A percentile compares a stretch with the other conserved stretches of the same genome.
Evolutionary conservation across 2,888 invertebrate genomes (phyloP).

Genomic region (Bhutanitis thaidina): DNA sequence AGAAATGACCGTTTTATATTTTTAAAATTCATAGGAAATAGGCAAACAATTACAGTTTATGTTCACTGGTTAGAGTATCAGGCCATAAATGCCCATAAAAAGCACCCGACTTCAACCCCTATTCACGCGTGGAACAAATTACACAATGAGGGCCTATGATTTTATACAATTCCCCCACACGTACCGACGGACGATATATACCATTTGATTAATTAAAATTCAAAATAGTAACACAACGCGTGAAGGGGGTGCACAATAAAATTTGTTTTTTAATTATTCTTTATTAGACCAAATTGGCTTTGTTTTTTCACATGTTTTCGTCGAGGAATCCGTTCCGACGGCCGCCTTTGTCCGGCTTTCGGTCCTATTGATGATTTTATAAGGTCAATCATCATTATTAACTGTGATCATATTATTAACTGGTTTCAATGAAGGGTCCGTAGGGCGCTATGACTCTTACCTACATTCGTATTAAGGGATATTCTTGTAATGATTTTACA

Average conservation of each 20-base stretch:
- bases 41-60: conserved; percentile 34
- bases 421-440: conserved; percentile 54
- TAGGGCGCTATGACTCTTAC: conserved; percentile 29
- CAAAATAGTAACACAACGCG: conserved; percentile 49
- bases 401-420: conserved; percentile 71
- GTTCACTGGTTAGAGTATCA: conserved; percentile 24
- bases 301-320: conserved; percentile 58
- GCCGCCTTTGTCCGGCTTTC: conserved; percentile 58
- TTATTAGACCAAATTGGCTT: conserved; percentile 72
- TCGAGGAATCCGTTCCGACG: conserved; percentile 47
- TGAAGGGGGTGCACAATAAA: conserved; percentile 67
- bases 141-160: conserved; percentile 50
- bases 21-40: conserved; percentile 32
- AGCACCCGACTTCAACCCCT: conserved; percentile 54
- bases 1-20: not conserved
- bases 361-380: conserved; percentile 75
- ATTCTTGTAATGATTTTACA: conserved; percentile 16
- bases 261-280: conserved; percentile 71
- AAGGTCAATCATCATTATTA: conserved; percentile 76
- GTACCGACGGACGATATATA: conserved; percentile 49
- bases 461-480: conserved; percentile 16
- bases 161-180: conserved; percentile 49
- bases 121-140: conserved; percentile 57
- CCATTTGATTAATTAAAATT: conserved; percentile 69
- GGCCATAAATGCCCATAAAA: conserved; percentile 51